Percentiles rank a stretch among this genome's conserved stretches.
Conservation (phyloP, 2,888 invertebrate species). For the Leucophora obtusa region DNA sequence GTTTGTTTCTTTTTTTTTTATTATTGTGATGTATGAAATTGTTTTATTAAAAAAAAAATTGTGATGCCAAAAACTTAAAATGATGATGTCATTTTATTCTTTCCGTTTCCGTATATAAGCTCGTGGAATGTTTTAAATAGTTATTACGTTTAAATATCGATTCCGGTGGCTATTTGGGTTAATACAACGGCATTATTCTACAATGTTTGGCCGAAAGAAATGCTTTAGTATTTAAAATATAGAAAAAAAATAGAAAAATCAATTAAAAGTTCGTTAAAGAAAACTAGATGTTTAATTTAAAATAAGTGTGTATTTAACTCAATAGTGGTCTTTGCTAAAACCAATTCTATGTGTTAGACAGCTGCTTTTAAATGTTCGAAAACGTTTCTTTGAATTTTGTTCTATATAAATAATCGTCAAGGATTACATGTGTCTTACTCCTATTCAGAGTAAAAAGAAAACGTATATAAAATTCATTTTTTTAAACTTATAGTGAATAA, state of each 20-base stretch:
- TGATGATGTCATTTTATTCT: conserved; percentile 58
- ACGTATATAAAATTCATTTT: too few species aligned
- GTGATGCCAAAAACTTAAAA: neutral
- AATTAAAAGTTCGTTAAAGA: neutral
- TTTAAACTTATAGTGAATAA: neutral
- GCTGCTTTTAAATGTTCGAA: neutral
- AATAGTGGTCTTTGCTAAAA: too few species aligned
- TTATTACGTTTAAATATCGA: conserved; percentile 5
- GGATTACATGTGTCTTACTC: too few species aligned
- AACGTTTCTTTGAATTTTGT: neutral
- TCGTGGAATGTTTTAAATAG: conserved; percentile 10
- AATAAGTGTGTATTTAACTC: neutral
- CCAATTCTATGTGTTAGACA: too few species aligned
- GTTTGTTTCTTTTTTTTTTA: too few species aligned
- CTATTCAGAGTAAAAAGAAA: too few species aligned
- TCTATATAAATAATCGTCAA: too few species aligned
- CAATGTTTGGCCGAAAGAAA: neutral
- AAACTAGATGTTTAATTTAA: neutral
- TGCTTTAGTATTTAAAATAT: neutral
- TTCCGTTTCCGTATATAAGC: neutral
- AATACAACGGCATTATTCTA: neutral
- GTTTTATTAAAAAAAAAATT: conserved; percentile 4
- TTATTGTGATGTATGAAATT: conserved; percentile 1
- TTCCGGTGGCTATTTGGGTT: neutral
- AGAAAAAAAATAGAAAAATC: neutral